Base-by-base conservation (phyloP, 2,888 invertebrate species). In the Agrotis clavis region DNA sequence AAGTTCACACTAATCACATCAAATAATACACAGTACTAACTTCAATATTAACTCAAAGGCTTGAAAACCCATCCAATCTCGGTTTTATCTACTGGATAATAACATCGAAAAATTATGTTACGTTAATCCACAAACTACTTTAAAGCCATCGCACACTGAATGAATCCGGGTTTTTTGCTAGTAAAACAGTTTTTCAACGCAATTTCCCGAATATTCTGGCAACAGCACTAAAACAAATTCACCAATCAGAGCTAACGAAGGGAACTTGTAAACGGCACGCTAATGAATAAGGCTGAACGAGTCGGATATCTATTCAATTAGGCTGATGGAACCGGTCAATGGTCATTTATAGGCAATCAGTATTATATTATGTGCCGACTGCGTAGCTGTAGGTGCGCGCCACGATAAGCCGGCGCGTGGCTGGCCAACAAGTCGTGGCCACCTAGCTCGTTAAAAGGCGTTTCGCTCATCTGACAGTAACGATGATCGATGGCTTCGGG, bases 401-500 rank as follows among this genome's bases (percentile, higher is more conserved):
- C 57, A 62, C 77, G 81, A 80, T 83, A 82, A 68, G 64, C 67
- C 73, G 64, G 57, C 60, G 72, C 82, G 80, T 63, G 63, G 83
- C 86, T 66, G 65, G 79, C 86, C 86, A 82, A 82, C 83, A 83
- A 88, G 82, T 85, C 86, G 85, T 81, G 89, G 86, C 89, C 85
- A 91, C 86, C 90, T 89, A 91, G 87, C 90, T 92, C 91, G 92
- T 93, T 93, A 91, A 91, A 92, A 92, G 92, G 90, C 92, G 90
- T 88, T 91, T 88, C 92, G 88, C 86, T 90, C 90, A 89, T 90
- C 90, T 93, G 93, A 93, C 93, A 93, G 91, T 93, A 93, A 94
- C 93, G 93, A 93, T 94, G 93, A 94, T 93, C 91, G 93, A 94
- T 94, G 89, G 89, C 90, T 88, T 88, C 87, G 90, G 90, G 92